Evolutionary conservation across 2,113 vertebrate genomes (phyloP).

Genomic region (Forbesichthys agassizii): DNA sequence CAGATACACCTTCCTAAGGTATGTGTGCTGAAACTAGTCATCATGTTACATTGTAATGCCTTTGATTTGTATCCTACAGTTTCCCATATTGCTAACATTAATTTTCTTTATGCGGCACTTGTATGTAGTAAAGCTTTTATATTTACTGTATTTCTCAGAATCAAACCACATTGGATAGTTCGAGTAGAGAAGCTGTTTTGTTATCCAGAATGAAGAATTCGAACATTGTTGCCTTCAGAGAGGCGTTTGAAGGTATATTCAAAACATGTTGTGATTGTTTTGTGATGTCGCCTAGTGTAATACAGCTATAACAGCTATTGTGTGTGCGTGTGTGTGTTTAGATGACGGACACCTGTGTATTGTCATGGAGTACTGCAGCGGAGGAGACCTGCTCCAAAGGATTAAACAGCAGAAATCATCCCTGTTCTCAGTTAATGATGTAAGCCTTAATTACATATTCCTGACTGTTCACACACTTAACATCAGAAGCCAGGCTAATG

Average conservation of each 20-base stretch:
- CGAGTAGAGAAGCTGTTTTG: slow-evolving; percentile 85
- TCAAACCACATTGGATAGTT: slow-evolving; percentile 66
- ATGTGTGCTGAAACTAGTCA: slow-evolving; percentile 5
- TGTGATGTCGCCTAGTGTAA: slow-evolving; percentile 7
- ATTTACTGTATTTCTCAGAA: slow-evolving; percentile 72
- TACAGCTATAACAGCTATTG: not conserved
- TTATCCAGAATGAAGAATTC: slow-evolving; percentile 90
- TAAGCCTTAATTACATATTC: slow-evolving; percentile 55
- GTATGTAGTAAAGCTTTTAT: not conserved
- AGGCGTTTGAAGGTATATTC: slow-evolving; percentile 87
- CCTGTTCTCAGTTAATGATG: slow-evolving; percentile 81
- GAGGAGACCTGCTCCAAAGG: slow-evolving; percentile 88
- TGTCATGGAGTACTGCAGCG: slow-evolving; percentile 92
- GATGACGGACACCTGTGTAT: slow-evolving; percentile 86
- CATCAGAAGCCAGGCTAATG: not conserved
- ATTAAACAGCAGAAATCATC: slow-evolving; percentile 81
- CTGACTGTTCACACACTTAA: not conserved
- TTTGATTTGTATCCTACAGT: not conserved
- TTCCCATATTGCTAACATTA: not conserved
- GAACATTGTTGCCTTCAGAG: slow-evolving; percentile 86
- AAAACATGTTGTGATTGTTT: not conserved
- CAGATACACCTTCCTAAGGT: slow-evolving; percentile 90
- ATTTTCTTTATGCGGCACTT: not conserved
- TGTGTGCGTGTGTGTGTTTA: slow-evolving; percentile 60
- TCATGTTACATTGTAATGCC: not conserved